Evolutionary conservation across 1,140 invertebrate species (phyloP).

Genomic region (Tigriopus japonicus): DNA sequence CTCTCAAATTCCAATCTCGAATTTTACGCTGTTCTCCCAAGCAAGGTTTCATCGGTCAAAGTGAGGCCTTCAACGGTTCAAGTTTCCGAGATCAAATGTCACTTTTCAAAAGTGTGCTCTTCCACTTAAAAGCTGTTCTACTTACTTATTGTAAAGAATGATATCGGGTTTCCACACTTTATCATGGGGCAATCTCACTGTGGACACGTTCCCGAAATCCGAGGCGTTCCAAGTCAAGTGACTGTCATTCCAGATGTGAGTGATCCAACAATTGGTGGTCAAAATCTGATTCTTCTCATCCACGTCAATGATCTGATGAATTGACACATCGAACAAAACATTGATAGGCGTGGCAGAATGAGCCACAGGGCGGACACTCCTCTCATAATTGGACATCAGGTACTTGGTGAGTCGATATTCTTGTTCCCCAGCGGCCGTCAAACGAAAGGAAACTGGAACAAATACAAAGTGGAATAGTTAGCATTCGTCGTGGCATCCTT

Average conservation of each 20-base stretch:
- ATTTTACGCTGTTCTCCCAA: too few relatives aligned
- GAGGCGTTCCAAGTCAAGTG: slow-evolving; percentile 68
- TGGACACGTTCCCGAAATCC: slow-evolving; percentile 61
- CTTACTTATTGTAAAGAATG: slow-evolving; percentile 71
- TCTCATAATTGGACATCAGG: slow-evolving; percentile 49
- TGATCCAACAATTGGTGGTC: slow-evolving; percentile 80
- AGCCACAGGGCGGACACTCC: slow-evolving; percentile 48
- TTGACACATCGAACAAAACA: slow-evolving; percentile 53
- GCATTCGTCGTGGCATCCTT: too few relatives aligned
- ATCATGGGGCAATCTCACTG: slow-evolving; percentile 36
- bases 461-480: not conserved
- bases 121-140: too few relatives aligned
- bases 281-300: slow-evolving; percentile 48
- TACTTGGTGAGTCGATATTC: slow-evolving; percentile 50
- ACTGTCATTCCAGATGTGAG: slow-evolving; percentile 69
- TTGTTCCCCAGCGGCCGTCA: slow-evolving; percentile 21
- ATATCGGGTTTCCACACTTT: slow-evolving; percentile 67
- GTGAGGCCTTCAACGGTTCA: too few relatives aligned
- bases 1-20: too few relatives aligned
- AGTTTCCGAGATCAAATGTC: too few relatives aligned
- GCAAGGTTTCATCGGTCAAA: too few relatives aligned
- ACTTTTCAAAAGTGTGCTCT: too few relatives aligned
- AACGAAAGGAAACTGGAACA: not conserved
- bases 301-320: slow-evolving; percentile 44
- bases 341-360: slow-evolving; percentile 48